phyloP scores from a whole-genome alignment of 2,888 invertebrate genomes.

The Tipula unca region DNA sequence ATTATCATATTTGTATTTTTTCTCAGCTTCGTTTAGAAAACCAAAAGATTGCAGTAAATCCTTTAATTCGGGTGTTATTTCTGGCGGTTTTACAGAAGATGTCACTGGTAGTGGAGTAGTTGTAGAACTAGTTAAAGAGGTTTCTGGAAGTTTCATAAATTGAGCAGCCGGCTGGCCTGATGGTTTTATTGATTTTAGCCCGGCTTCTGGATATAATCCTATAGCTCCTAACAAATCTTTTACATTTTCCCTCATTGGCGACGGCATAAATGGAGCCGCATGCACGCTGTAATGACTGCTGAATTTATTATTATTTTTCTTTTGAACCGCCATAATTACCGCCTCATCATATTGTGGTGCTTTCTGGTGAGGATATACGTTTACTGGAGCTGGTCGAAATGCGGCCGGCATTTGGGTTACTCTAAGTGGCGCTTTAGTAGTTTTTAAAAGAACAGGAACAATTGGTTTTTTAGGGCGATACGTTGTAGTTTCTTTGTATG shows the following conservation, averaged over 20 bases:
- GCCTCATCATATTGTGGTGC: constrained; percentile 27
- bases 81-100: constrained; percentile 18
- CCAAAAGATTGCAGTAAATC: constrained; percentile 44
- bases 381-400: not conserved
- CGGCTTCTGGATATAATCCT: constrained; percentile 34
- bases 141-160: not conserved
- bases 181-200: not conserved
- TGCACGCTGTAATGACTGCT: constrained; percentile 43
- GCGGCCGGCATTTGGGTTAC: not conserved
- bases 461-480: not conserved
- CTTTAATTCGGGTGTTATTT: constrained; percentile 34
- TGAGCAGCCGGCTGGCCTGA: constrained; percentile 24
- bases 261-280: constrained; percentile 21
- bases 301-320: constrained; percentile 29
- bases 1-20: not conserved
- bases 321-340: constrained; percentile 31
- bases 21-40: constrained; percentile 30
- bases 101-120: constrained; percentile 25
- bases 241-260: constrained; percentile 36
- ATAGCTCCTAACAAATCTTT: constrained; percentile 42
- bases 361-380: constrained; percentile 32
- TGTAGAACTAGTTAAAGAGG: constrained; percentile 28
- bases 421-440: not conserved
- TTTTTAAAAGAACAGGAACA: not conserved
- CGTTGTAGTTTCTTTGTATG: not conserved